These are phyloP conservation scores for Panopea generosa DNA, from an alignment of 2,888 invertebrate species.

Conservation along the genomic window DNA sequence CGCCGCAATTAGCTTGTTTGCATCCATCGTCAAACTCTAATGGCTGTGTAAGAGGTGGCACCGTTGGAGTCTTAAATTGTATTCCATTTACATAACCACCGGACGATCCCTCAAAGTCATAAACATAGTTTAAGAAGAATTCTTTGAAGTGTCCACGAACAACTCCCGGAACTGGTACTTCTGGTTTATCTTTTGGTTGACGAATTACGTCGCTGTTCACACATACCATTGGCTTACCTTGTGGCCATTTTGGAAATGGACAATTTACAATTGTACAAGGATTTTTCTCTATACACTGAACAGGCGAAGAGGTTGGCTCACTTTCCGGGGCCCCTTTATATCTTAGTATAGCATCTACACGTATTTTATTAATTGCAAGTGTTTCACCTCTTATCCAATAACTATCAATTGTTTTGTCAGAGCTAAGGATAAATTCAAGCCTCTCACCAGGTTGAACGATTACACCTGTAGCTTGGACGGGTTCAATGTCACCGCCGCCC, in stretches of 20 bases:
- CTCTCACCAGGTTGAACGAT: slow-evolving; percentile 73
- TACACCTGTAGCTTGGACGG: slow-evolving; percentile 64
- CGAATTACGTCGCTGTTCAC: too few relatives aligned
- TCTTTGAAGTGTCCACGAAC: slow-evolving; percentile 62
- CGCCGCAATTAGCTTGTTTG: slow-evolving; percentile 63
- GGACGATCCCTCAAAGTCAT: slow-evolving; percentile 62
- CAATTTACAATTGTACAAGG: slow-evolving; percentile 70
- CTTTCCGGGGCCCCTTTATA: slow-evolving; percentile 53
- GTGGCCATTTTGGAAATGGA: slow-evolving; percentile 66
- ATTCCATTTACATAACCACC: slow-evolving; percentile 74
- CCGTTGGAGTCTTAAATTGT: slow-evolving; percentile 61
- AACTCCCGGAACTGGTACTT: slow-evolving; percentile 55
- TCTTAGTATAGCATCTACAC: slow-evolving; percentile 64
- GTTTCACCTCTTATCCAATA: slow-evolving; percentile 76
- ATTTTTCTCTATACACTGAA: slow-evolving; percentile 44
- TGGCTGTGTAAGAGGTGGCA: slow-evolving; percentile 70
- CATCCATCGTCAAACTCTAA: slow-evolving; percentile 67
- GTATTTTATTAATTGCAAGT: slow-evolving; percentile 48
- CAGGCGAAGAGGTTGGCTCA: slow-evolving; percentile 50
- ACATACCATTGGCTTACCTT: slow-evolving; percentile 36
- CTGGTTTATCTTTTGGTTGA: not conserved
- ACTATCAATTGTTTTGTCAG: slow-evolving; percentile 63
- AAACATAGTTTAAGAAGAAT: slow-evolving; percentile 78
- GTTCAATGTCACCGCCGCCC: slow-evolving; percentile 72
- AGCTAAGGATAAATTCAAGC: slow-evolving; percentile 71